Conservation (phyloP, 1,140 invertebrate genomes). For the Capitella teleta region DNA sequence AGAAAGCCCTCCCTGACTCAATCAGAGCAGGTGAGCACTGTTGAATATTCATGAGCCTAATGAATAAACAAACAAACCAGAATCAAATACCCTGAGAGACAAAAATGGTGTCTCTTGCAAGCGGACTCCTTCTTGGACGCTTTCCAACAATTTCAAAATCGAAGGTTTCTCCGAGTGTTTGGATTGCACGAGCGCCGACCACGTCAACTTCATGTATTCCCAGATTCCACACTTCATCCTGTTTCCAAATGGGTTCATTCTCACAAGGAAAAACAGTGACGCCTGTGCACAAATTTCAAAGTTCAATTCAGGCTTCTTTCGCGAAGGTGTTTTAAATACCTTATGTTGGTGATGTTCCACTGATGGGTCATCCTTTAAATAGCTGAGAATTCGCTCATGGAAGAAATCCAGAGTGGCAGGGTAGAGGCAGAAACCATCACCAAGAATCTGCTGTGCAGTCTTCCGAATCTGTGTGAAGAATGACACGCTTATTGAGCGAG, state of each 20-base stretch:
- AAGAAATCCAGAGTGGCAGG: slow-evolving; percentile 52
- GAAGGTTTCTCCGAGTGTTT: slow-evolving; percentile 70
- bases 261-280: too few species aligned
- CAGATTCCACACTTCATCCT: slow-evolving; percentile 46
- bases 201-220: slow-evolving; percentile 52
- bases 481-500: too few species aligned
- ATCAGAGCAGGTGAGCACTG: too few species aligned
- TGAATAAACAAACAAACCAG: too few species aligned
- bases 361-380: slow-evolving; percentile 49
- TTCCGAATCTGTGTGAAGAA: slow-evolving; percentile 55
- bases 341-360: slow-evolving; percentile 58
- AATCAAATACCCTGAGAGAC: too few species aligned
- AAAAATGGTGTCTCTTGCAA: too few species aligned
- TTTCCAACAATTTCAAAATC: slow-evolving; percentile 62
- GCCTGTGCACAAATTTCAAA: too few species aligned
- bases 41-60: too few species aligned
- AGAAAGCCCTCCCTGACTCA: too few species aligned
- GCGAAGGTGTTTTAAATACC: too few species aligned
- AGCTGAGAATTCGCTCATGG: slow-evolving; percentile 49
- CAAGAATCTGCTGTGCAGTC: slow-evolving; percentile 53
- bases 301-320: too few species aligned
- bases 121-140: slow-evolving; percentile 44
- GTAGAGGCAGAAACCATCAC: slow-evolving; percentile 44
- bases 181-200: slow-evolving; percentile 61
- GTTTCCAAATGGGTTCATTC: too few species aligned